Percentiles rank a stretch among this genome's conserved stretches.
These are phyloP conservation scores for Lepidochrysops patricia DNA, from an alignment of 2,888 invertebrate genomes.

Conservation along the genomic window DNA sequence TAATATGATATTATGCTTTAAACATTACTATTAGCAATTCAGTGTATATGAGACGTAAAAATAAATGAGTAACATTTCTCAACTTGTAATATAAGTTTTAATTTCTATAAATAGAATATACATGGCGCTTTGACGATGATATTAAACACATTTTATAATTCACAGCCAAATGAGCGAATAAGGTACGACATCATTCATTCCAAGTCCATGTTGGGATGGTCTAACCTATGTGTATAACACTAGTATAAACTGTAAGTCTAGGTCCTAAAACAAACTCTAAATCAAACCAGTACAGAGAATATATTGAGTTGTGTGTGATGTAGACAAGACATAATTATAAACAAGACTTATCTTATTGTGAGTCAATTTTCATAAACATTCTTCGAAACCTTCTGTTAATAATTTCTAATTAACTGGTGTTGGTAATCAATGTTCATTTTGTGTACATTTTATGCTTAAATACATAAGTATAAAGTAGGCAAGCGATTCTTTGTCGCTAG, in stretches of 20 bases:
- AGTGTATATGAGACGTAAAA: too few species aligned
- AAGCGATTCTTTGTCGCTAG: too few species aligned
- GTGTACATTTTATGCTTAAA: too few species aligned
- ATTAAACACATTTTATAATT: conserved; percentile 9
- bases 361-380: neutral
- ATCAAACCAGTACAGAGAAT: too few species aligned
- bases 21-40: too few species aligned
- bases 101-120: neutral
- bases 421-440: neutral
- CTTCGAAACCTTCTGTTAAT: neutral
- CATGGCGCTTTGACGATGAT: neutral
- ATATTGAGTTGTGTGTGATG: too few species aligned
- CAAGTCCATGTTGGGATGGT: neutral
- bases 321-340: too few species aligned
- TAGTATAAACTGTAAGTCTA: conserved; percentile 1
- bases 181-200: neutral
- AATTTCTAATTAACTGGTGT: neutral
- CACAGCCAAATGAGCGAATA: conserved; percentile 1
- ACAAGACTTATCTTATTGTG: too few species aligned
- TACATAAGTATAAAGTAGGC: too few species aligned
- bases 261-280: too few species aligned
- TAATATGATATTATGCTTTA: too few species aligned
- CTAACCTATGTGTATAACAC: conserved; percentile 8
- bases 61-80: neutral
- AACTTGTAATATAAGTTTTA: neutral